Evolutionary conservation across 2,888 invertebrate species (phyloP), one percentile per base, ranked within the genome.

Genomic region (Eulithis prunata): DNA sequence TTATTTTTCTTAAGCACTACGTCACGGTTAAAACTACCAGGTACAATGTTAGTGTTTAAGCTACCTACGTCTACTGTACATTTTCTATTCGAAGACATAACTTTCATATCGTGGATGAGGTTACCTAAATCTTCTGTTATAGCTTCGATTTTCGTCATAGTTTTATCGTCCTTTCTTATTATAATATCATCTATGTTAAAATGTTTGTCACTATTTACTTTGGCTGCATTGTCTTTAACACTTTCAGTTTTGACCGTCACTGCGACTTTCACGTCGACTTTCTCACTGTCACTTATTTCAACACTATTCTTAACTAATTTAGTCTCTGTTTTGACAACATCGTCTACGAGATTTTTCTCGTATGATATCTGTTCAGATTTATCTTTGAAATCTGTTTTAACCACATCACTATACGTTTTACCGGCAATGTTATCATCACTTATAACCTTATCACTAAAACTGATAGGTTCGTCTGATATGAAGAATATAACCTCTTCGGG

Each of bases 1-100:
- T 90, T 92, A 78, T 93, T 92, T 68, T 93, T 93, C 85, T 93
- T 93, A 82, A 93, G 86, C 69, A 90, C 85, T 81, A 91, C 80
- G 71, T 91, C 89, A 68, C 83, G 81, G 74, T 73, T 73, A 70
- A 81, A 78, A 76, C 75, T 83, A 78, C 72, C 88, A 87, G 89
- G 91, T 88, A 89, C 88, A 79, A 78, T 78, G 73, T 83, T 80
- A 66, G 81, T 71, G 68, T 76, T 77, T 76, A 74, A 60, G 56
- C 70, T 73, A 73, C 43, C 71, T 75, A 75, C 57, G 57, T 72
- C 73, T 70, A 84, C 82, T 45, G 82, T 82, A 75, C 79, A 78
- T 69, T 83, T 81, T 54, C 73, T 67, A 63, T 78, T 67, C 21
- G 69, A 68, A 70, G 90, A 82, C 70, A 90, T 71, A 74, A 84